A percentile compares a stretch with the other conserved stretches of the same genome.
Evolutionary conservation across 2,888 invertebrate genomes (phyloP).

Genomic region (Eupeodes luniger): DNA sequence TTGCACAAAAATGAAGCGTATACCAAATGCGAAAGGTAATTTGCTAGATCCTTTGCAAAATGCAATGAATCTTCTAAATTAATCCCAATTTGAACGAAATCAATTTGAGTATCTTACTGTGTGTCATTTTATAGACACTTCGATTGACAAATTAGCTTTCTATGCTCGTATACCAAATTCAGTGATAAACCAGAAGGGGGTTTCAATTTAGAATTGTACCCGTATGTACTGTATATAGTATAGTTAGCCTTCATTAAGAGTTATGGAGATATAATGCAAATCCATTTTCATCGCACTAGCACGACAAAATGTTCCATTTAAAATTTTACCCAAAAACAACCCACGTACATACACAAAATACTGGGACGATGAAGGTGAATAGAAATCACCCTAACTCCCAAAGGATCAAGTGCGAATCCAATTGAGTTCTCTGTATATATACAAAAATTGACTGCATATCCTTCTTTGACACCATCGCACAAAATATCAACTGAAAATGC

Average conservation of each 20-base stretch:
- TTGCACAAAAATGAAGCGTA: slow-evolving; percentile 23
- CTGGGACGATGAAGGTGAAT: not conserved
- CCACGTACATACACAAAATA: not conserved
- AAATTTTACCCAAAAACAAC: slow-evolving; percentile 44
- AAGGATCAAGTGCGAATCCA: slow-evolving; percentile 68
- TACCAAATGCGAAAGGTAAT: slow-evolving; percentile 30
- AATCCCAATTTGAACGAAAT: slow-evolving; percentile 46
- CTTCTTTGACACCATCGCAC: slow-evolving; percentile 42
- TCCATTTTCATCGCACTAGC: slow-evolving; percentile 22
- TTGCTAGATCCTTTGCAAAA: slow-evolving; percentile 46
- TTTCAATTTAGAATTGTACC: not conserved
- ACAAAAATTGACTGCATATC: slow-evolving; percentile 65
- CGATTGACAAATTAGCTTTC: slow-evolving; percentile 65
- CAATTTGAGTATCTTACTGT: slow-evolving; percentile 37
- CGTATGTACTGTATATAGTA: not conserved
- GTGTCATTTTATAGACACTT: slow-evolving; percentile 22
- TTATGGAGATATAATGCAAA: slow-evolving; percentile 11
- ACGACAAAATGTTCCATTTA: slow-evolving; percentile 68
- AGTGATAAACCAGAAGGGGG: slow-evolving; percentile 31
- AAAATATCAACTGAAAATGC: slow-evolving; percentile 28
- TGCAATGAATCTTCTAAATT: slow-evolving; percentile 40
- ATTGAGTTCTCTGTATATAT: slow-evolving; percentile 37
- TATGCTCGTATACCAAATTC: not conserved
- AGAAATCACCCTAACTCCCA: slow-evolving; percentile 34
- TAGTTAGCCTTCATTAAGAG: slow-evolving; percentile 5